Evolutionary conservation across 2,888 invertebrate genomes (phyloP).

Genomic region (Parasteatoda lunata): DNA sequence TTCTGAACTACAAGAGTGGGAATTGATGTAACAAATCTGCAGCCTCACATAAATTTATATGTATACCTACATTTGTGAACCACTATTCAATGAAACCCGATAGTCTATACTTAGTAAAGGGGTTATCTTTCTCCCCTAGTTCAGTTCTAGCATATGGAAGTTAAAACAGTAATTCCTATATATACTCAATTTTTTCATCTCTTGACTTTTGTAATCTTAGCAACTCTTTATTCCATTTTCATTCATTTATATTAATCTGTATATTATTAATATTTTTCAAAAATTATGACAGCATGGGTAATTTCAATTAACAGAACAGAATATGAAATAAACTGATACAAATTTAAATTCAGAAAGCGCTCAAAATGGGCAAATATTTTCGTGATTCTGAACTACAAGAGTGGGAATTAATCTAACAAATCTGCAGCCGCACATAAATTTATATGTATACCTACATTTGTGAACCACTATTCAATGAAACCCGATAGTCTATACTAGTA

Average conservation of each 20-base stretch:
- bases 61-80: slow-evolving; percentile 52
- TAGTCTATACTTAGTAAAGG: slow-evolving; percentile 35
- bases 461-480: slow-evolving; percentile 15
- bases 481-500: slow-evolving; percentile 36
- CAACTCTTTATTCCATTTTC: too few species aligned
- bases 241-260: too few species aligned
- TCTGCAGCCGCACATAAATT: slow-evolving; percentile 44
- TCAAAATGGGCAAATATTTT: slow-evolving; percentile 50
- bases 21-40: slow-evolving; percentile 44
- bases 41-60: slow-evolving; percentile 49
- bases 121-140: slow-evolving; percentile 9
- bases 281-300: too few species aligned
- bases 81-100: slow-evolving; percentile 30
- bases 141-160: background rate
- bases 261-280: too few species aligned
- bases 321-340: too few species aligned
- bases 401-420: slow-evolving; percentile 35
- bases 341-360: slow-evolving; percentile 40
- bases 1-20: slow-evolving; percentile 36
- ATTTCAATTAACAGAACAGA: too few species aligned
- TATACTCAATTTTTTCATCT: too few species aligned
- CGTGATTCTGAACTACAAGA: slow-evolving; percentile 45
- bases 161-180: too few species aligned
- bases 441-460: slow-evolving; percentile 56
- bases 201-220: too few species aligned